Evolutionary conservation across 1,140 invertebrate species (phyloP), one percentile per base, ranked within the genome.

Genomic region (Sweltsa coloradensis): DNA sequence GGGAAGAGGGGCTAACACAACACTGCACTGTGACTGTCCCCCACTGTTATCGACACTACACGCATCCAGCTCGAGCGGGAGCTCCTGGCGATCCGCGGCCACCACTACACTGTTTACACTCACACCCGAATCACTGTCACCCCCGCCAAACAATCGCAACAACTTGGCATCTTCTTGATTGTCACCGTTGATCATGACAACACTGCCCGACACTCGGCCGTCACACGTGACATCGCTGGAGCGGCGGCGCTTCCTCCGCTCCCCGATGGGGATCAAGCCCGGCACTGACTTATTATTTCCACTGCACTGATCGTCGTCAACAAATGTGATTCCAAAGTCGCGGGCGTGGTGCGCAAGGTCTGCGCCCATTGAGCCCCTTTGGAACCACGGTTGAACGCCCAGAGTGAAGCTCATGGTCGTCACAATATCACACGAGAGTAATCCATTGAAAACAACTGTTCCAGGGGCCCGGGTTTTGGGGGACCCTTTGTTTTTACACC

Each of bases 1-100:
- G 36, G 47, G 50, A 41, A 56, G 23, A 25, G 50, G 46, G 34
- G 47, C 51, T n/a, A 52, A 45, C 45, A 51, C 47, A 24, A 50
- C 52, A n/a, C 37, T 26, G 29, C 44, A 56, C 26, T 50, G 41
- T 4, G 25, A 26, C 34, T 52, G 31, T 29, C 16, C 36, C 24
- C 23, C 16, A n/a, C 16, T 14, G 19, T 16, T 9, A 23, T 5
- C n/a, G 24, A 23, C 24, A 43, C 16, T 16, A 25, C 13, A 7
- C 16, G 16, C 9, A 22, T 27, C 31, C 14, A 24, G 31, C 41
- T 43, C 34, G 6, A 14, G 14, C 14, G 6, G 14, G 6, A 9
- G 14, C 14, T 37, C 34, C n/a, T n/a, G n/a, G n/a, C n/a, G n/a
- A n/a, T n/a, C n/a, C n/a, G n/a, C n/a, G n/a, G n/a, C n/a, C 14